These are phyloP conservation scores for Mantis religiosa DNA, from an alignment of 2,888 invertebrate genomes.

Conservation along the genomic window DNA sequence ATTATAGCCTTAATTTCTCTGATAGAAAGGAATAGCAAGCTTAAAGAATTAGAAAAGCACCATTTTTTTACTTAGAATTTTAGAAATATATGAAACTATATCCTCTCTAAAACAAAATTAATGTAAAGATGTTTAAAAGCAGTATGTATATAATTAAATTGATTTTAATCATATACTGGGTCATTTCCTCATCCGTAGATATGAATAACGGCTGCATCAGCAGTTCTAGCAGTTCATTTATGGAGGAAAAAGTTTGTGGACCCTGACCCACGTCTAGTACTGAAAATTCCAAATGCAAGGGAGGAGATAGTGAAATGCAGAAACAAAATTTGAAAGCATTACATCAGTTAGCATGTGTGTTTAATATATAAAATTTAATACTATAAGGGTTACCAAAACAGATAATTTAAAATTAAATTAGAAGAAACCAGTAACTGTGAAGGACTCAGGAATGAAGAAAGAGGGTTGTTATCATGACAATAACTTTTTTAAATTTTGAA, in stretches of 20 bases:
- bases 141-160: too few relatives aligned
- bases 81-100: too few relatives aligned
- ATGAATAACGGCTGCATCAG: too few relatives aligned
- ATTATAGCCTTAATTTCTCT: background rate
- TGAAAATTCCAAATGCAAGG: background rate
- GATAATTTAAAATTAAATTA: background rate
- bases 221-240: too few relatives aligned
- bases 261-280: background rate
- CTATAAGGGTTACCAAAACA: background rate
- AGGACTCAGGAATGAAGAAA: constrained; percentile 2
- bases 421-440: background rate
- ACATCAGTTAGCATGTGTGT: background rate
- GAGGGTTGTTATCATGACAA: background rate
- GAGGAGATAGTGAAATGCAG: background rate
- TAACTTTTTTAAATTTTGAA: constrained; percentile 3
- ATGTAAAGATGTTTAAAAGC: too few relatives aligned
- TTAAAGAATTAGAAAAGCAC: too few relatives aligned
- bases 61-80: too few relatives aligned
- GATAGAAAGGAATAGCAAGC: too few relatives aligned
- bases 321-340: background rate
- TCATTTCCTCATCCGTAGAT: too few relatives aligned
- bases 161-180: too few relatives aligned
- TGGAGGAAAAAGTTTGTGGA: too few relatives aligned
- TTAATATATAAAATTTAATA: background rate
- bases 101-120: too few relatives aligned